Conservation (phyloP, 1,140 invertebrate genomes). For the Drosophila baimaii region DNA sequence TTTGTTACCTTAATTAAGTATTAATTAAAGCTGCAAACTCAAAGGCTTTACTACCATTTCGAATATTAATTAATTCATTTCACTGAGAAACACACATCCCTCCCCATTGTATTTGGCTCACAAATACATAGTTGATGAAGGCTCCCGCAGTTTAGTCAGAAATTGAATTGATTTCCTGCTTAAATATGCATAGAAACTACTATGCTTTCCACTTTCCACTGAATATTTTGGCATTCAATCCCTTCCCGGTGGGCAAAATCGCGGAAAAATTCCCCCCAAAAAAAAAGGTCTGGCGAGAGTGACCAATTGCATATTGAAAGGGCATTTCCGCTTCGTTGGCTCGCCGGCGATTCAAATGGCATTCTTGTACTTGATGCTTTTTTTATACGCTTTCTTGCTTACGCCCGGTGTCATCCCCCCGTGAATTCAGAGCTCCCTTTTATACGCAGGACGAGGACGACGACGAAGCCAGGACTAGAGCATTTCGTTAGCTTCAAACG, state of each 20-base stretch:
- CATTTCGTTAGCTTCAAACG: conserved; percentile 78
- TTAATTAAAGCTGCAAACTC: too few relatives aligned
- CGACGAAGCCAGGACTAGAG: conserved; percentile 45
- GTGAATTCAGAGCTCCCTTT: neutral
- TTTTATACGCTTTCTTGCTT: conserved; percentile 52
- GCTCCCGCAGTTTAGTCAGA: neutral
- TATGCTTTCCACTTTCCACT: neutral
- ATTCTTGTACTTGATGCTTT: conserved; percentile 56
- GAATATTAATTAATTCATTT: neutral
- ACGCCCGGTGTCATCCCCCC: conserved; percentile 5
- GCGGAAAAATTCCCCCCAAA: neutral
- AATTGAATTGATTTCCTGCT: conserved; percentile 18
- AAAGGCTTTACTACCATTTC: too few relatives aligned
- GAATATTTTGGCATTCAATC: conserved; percentile 25
- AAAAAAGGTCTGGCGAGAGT: conserved; percentile 6
- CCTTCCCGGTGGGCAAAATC: conserved; percentile 4
- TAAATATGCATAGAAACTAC: conserved; percentile 20
- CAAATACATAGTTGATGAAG: conserved; percentile 12
- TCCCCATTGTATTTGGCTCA: neutral
- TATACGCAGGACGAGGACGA: conserved; percentile 9
- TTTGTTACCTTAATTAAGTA: too few relatives aligned
- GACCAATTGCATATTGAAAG: conserved; percentile 50
- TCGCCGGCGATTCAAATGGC: conserved; percentile 26
- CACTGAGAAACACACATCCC: neutral
- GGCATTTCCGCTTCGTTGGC: conserved; percentile 50